A percentile compares a stretch with the other conserved stretches of the same genome.
Conservation (phyloP, 2,113 vertebrate genomes). For the Cyanistes caeruleus region DNA sequence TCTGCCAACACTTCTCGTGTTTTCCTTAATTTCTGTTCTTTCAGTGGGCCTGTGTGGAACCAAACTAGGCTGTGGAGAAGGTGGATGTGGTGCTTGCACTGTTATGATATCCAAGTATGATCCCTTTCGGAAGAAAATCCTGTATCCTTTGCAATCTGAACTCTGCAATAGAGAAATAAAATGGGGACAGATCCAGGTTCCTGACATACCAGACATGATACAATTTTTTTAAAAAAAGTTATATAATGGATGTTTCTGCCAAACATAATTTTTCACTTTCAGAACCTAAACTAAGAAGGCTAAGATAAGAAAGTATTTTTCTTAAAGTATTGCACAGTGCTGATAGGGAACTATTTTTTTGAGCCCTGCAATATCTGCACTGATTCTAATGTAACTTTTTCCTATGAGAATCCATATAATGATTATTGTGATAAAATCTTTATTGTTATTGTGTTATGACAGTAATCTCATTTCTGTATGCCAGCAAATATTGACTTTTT, state of each 20-base stretch:
- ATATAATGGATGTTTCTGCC: neutral
- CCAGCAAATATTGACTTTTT: neutral
- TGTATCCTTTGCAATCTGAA: slow-evolving; percentile 86
- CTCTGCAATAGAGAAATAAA: neutral
- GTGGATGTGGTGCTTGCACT: slow-evolving; percentile 93
- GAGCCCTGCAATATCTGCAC: neutral
- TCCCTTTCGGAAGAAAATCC: slow-evolving; percentile 71
- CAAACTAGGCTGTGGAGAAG: slow-evolving; percentile 94
- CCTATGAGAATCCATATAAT: neutral
- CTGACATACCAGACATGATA: neutral
- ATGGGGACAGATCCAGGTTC: neutral
- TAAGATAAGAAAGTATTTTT: neutral
- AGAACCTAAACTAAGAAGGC: neutral
- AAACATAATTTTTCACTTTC: neutral
- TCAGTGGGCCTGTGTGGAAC: slow-evolving; percentile 90
- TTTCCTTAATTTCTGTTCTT: slow-evolving; percentile 72
- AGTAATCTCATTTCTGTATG: neutral
- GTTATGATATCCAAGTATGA: slow-evolving; percentile 92
- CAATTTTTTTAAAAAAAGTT: neutral
- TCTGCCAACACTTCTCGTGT: neutral
- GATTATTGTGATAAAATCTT: neutral
- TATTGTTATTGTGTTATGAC: neutral
- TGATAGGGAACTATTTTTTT: neutral
- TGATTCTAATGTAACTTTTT: neutral
- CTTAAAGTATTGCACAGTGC: neutral